phyloP scores from a whole-genome alignment of 2,888 invertebrate species.

The Megalurothrips usitatus region DNA sequence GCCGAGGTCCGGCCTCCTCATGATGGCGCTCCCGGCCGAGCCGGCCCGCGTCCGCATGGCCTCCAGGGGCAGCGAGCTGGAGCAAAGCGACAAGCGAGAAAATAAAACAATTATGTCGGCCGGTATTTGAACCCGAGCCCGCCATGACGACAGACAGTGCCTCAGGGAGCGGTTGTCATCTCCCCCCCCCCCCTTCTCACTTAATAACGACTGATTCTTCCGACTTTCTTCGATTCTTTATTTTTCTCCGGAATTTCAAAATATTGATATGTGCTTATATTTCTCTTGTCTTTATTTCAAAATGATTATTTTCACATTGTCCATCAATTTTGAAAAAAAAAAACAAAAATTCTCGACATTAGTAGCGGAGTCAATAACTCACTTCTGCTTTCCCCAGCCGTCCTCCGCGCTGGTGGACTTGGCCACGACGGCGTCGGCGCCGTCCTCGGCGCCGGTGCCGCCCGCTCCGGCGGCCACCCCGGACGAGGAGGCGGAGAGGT shows the following conservation, averaged over 20 bases:
- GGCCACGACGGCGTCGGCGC: slow-evolving; percentile 37
- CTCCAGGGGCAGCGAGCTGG: slow-evolving; percentile 38
- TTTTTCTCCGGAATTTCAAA: background rate
- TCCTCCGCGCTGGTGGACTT: background rate
- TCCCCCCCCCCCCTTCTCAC: no score
- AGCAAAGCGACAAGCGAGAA: background rate
- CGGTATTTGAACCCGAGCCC: no score
- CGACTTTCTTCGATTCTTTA: background rate
- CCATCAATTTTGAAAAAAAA: background rate
- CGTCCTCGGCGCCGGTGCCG: background rate
- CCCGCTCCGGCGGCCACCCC: background rate
- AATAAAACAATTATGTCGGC: background rate
- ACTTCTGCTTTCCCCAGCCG: slow-evolving; percentile 20
- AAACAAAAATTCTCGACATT: background rate
- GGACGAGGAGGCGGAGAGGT: slow-evolving; percentile 38
- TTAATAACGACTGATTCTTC: background rate
- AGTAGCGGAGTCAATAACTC: background rate
- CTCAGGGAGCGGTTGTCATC: no score
- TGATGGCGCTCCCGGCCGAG: slow-evolving; percentile 48
- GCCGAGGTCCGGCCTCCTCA: slow-evolving; percentile 36
- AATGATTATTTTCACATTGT: no score
- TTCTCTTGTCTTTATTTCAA: no score
- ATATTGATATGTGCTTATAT: no score
- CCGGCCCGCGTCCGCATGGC: slow-evolving; percentile 49
- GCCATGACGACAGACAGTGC: no score